Conservation (phyloP, 53 echinoderm and acorn worm species). For the Antedon mediterranea region DNA sequence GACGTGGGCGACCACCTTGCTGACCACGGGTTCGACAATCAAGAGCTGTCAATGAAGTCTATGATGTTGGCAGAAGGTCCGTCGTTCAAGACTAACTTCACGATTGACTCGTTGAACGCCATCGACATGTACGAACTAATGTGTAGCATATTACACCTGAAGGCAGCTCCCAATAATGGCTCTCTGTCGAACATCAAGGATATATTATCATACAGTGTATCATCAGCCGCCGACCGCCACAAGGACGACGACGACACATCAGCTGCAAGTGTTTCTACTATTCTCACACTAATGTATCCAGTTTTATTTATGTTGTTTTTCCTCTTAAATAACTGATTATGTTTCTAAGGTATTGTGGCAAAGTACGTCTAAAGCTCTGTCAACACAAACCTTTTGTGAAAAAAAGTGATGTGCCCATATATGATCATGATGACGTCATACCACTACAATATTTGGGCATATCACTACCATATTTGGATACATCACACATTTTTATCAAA, state of each 20-base stretch:
- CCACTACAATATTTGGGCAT: too few relatives aligned
- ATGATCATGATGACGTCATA: too few relatives aligned
- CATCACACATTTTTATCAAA: too few relatives aligned
- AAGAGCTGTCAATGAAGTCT: not conserved
- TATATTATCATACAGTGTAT: too few relatives aligned
- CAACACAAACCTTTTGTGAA: too few relatives aligned
- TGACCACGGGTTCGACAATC: not conserved
- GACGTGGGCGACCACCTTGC: not conserved
- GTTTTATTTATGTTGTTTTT: not conserved
- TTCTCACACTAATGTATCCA: not conserved
- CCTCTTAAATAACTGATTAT: not conserved
- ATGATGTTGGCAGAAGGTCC: not conserved
- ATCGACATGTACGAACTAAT: not conserved
- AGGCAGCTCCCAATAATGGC: slow-evolving; percentile 1
- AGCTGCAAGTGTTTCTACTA: not conserved
- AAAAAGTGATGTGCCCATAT: too few relatives aligned
- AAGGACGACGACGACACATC: not conserved
- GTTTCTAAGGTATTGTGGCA: too few relatives aligned
- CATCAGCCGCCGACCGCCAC: too few relatives aligned
- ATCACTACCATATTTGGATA: too few relatives aligned
- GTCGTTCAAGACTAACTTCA: not conserved
- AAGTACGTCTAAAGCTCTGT: too few relatives aligned
- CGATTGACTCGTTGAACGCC: not conserved
- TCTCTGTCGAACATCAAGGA: not conserved
- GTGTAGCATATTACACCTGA: not conserved